Base-by-base conservation (phyloP, 1,140 invertebrate species). In the Pseudomyrmex flavicornis region DNA sequence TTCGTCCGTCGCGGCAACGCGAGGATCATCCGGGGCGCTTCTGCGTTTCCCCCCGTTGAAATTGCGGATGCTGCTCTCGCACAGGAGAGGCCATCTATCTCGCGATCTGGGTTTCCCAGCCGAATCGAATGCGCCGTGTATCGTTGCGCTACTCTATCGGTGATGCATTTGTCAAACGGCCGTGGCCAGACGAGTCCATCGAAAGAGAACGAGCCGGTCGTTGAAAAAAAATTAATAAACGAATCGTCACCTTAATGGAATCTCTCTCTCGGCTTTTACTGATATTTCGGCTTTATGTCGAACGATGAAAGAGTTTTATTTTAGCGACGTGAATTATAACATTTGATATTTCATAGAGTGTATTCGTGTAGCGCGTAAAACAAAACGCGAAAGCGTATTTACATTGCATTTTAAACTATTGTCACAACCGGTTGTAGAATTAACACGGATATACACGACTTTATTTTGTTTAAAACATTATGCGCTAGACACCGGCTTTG, bases 131-230 rank as follows among this genome's bases (percentile, higher is more conserved):
- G 56, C 76, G 54, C 66, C 76, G 65, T 70, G 76, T 79, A 79
- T 79, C 76, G 76, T 70, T 70, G 65, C 75, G 52, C 65, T n/a
- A 48, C 66, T 80, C 66, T 66, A 80, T 80, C 66, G 76, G 54
- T n/a, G 74, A 77, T 83, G 63, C 82, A 83, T 83, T 83, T 83
- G 82, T 83, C 82, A 83, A 83, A 77, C 82, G 65, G 54, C 54
- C 44, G 50, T 35, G 44, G 66, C 44, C 66, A 50, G 66, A 59
- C 65, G 76, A 59, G 44, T n/a, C 76, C 66, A 72, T 80, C 76
- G 44, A 72, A 13, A 61, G 76, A 15, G 35, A 70, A 70, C 46
- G 66, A 80, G 8, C n/a, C 44, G n/a, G 22, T 59, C 66, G 66
- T 72, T 50, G 76, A 17, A 70, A 61, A 61, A 80, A 80, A 80